These are phyloP conservation scores for Lepidotrigona ventralis DNA, from an alignment of 1,140 invertebrate species.

Conservation along the genomic window DNA sequence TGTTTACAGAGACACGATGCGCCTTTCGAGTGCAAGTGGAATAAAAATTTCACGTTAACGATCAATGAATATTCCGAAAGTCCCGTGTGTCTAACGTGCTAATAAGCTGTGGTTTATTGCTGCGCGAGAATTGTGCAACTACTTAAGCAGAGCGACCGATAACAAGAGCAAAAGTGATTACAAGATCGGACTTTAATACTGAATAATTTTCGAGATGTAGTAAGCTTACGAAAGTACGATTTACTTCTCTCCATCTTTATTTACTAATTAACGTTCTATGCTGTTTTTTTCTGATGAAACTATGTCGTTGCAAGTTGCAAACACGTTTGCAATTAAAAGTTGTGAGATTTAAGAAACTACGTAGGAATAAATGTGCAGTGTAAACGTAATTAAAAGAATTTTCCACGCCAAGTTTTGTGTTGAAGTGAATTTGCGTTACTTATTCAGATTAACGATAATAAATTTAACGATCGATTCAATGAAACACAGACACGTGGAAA, in stretches of 20 bases:
- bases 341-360: neutral
- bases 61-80: conserved; percentile 16
- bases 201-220: neutral
- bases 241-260: neutral
- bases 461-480: neutral
- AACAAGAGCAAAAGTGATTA: conserved; percentile 47
- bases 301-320: neutral
- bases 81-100: neutral
- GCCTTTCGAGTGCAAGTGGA: too few species aligned
- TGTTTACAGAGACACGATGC: neutral
- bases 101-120: conserved; percentile 29
- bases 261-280: neutral
- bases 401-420: too few species aligned
- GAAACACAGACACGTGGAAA: neutral
- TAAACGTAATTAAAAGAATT: neutral
- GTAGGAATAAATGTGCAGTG: neutral
- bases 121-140: conserved; percentile 35
- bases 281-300: neutral
- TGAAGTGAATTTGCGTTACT: too few species aligned
- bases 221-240: neutral
- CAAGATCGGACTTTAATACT: conserved; percentile 14
- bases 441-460: neutral
- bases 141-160: conserved; percentile 10
- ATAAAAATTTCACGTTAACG: conserved; percentile 8
- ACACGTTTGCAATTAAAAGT: neutral